A percentile compares a stretch with the other conserved stretches of the same genome.
Conservation (phyloP, 2,888 invertebrate genomes). For the Troilus luridus region DNA sequence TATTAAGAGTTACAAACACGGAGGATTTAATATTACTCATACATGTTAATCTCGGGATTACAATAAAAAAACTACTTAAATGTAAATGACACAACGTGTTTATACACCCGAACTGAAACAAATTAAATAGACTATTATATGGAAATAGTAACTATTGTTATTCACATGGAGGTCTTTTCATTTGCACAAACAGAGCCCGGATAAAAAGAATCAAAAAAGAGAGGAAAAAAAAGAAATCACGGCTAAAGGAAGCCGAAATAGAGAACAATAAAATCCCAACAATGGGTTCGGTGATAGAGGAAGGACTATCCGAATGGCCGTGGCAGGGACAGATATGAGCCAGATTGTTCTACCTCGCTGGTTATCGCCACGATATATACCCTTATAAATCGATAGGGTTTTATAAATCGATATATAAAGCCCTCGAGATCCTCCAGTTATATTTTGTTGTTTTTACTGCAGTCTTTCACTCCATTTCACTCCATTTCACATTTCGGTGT, state of each 20-base stretch:
- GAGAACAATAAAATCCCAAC: background rate
- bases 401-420: no score
- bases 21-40: no score
- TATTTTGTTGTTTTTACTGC: no score
- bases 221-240: background rate
- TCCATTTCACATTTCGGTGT: no score
- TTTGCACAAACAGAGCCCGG: background rate
- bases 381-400: no score
- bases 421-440: no score
- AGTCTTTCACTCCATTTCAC: no score
- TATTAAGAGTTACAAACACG: no score
- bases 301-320: background rate
- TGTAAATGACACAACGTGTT: background rate
- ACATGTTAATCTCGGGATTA: background rate
- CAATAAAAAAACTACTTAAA: background rate
- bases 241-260: constrained; percentile 28
- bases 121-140: background rate
- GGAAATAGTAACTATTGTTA: background rate
- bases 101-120: background rate
- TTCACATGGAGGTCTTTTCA: background rate
- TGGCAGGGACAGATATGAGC: constrained; percentile 17
- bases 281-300: background rate
- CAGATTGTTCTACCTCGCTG: background rate
- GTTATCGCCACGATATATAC: no score
- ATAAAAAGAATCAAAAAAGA: background rate